Base-by-base conservation (phyloP, 2,888 invertebrate species). In the Portevinia maculata region DNA sequence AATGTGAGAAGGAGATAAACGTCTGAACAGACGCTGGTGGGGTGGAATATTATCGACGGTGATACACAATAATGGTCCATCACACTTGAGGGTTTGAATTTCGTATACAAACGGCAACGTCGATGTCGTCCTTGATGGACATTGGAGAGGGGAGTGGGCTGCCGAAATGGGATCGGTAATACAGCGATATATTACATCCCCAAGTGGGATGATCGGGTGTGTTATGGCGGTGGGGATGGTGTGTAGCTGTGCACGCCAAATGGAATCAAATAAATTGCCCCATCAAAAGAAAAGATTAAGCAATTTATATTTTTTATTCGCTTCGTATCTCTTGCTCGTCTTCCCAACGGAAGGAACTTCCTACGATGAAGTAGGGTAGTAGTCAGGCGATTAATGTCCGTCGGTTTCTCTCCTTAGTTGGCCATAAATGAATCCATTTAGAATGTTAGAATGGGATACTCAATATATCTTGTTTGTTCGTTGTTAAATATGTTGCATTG, bases 251-350 rank as follows among this genome's bases (percentile, higher is more conserved):
- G 60, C 21, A 60, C 67, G 52, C 59, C 44, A 84, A 84, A 85
- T 84, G 79, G 78, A 84, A 85, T 85, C 79, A 84, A 81, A 85
- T 79, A 84, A 84, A 84, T 85, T 79, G 84, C 79, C 53, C 84
- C 85, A 84, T 84, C 85, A 81, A 78, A 84, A 76, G 84, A 76
- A 62, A 81, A 81, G 84, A 84, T 84, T 81, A 85, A 81, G 81
- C 85, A 84, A 84, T 84, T 84, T 84, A 79, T 76, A 65, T 75
- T 81, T 69, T 83, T 81, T 79, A 73, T 76, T 76, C 53, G 55
- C 44, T 57, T 28, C 59, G 46, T 57, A 73, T 65, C 57, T 46
- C 15, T 21, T 55, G 41, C 17, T 62, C 37, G 48, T 19, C 53
- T 53, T 50, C 13, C 69, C 60, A 48, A n/a, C 62, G 60, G 53